Conservation (phyloP, 2,113 vertebrate genomes). For the Hippocampus abdominalis region DNA sequence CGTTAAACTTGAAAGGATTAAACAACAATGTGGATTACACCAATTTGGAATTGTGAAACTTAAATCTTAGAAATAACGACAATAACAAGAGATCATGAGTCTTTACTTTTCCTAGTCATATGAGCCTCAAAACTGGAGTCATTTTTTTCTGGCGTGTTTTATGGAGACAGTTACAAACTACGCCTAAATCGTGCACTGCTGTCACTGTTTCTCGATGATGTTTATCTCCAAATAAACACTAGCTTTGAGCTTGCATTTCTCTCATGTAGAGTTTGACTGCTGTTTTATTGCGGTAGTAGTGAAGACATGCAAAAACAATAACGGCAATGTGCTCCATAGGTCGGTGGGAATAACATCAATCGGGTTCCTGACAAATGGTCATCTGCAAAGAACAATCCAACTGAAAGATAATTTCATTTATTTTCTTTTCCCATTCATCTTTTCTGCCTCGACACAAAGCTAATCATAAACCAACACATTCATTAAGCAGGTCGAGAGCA, state of each 20-base stretch:
- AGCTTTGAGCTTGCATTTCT: slow-evolving; percentile 27
- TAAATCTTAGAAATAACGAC: slow-evolving; percentile 8
- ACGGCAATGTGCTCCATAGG: slow-evolving; percentile 10
- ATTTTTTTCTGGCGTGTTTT: background rate
- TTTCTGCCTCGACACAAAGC: slow-evolving; percentile 50
- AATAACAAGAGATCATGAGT: slow-evolving; percentile 12
- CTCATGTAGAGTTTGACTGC: slow-evolving; percentile 11
- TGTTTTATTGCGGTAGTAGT: background rate
- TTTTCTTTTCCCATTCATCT: slow-evolving; percentile 37
- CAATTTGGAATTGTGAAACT: slow-evolving; percentile 5
- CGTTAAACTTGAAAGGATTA: background rate
- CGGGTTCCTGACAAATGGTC: slow-evolving; percentile 1
- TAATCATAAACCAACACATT: slow-evolving; percentile 57
- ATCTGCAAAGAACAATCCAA: slow-evolving; percentile 2
- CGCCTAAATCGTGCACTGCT: background rate
- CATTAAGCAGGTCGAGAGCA: slow-evolving; percentile 46
- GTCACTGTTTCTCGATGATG: background rate
- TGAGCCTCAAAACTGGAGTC: background rate
- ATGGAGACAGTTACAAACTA: background rate
- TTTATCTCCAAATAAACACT: background rate
- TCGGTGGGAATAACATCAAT: slow-evolving; percentile 13
- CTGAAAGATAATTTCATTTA: slow-evolving; percentile 28
- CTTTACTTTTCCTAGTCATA: slow-evolving; percentile 3
- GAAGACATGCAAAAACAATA: background rate
- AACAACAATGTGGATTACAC: slow-evolving; percentile 7